These are phyloP conservation scores for Solenopsis invicta DNA, from an alignment of 1,140 invertebrate genomes.

Conservation along the genomic window DNA sequence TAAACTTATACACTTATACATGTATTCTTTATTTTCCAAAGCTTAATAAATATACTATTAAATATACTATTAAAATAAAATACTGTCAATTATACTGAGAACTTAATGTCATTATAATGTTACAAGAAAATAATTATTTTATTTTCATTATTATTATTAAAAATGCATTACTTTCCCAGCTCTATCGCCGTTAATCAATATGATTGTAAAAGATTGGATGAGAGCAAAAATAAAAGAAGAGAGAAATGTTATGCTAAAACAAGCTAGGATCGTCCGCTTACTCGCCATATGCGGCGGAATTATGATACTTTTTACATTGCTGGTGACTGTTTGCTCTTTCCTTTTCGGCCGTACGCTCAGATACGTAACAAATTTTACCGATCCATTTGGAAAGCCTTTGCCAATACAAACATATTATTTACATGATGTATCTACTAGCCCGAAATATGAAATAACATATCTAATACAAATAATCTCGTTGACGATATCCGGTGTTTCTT, in stretches of 20 bases:
- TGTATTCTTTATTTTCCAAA: neutral
- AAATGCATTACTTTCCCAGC: neutral
- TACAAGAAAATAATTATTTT: neutral
- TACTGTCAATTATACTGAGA: neutral
- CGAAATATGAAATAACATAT: constrained; percentile 46
- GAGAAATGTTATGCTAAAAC: constrained; percentile 23
- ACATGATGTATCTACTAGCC: constrained; percentile 30
- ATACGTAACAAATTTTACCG: constrained; percentile 6
- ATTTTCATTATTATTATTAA: neutral
- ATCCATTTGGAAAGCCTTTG: constrained; percentile 3
- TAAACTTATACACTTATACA: neutral
- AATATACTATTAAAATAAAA: neutral
- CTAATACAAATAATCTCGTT: neutral
- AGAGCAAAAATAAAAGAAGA: constrained; percentile 35
- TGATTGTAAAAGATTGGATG: constrained; percentile 54
- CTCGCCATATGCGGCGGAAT: neutral
- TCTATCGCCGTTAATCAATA: constrained; percentile 21
- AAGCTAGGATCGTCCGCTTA: neutral
- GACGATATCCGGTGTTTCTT: neutral
- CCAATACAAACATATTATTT: constrained; percentile 36
- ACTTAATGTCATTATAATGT: neutral
- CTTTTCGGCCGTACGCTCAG: neutral
- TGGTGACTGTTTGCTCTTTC: neutral
- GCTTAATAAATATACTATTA: neutral
- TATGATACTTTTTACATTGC: neutral